phyloP scores from a whole-genome alignment of 2,113 vertebrate species.

The Semnornis frantzii region DNA sequence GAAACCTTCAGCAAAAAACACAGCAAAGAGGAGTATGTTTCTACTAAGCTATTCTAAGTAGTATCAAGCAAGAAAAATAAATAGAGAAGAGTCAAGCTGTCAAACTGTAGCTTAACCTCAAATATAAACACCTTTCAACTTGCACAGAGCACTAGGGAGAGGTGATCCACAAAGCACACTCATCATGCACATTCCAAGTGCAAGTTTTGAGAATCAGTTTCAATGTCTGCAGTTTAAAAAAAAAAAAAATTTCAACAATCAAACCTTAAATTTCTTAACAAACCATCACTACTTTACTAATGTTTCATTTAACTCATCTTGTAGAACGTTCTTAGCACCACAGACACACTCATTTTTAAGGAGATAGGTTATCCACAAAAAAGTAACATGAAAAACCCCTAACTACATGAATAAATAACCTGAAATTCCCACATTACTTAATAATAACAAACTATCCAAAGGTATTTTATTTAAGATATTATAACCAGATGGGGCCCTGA shows the following conservation, averaged over 20 bases:
- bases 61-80: background rate
- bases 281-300: background rate
- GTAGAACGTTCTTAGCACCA: background rate
- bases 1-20: background rate
- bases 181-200: background rate
- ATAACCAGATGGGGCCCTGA: too few relatives aligned
- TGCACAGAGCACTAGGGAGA: background rate
- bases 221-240: background rate
- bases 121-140: background rate
- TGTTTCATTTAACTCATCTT: background rate
- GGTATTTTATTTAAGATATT: background rate
- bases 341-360: background rate
- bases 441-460: background rate
- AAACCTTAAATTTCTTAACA: background rate
- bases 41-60: background rate
- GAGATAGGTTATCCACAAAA: background rate
- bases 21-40: background rate
- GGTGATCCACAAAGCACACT: rapidly evolving
- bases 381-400: background rate
- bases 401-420: background rate
- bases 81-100: background rate
- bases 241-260: too few relatives aligned
- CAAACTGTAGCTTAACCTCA: background rate
- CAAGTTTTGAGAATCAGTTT: background rate
- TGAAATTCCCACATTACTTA: background rate